Evolutionary conservation across 2,888 invertebrate species (phyloP), one percentile per base, ranked within the genome.

Genomic region (Heliconius ismenius): DNA sequence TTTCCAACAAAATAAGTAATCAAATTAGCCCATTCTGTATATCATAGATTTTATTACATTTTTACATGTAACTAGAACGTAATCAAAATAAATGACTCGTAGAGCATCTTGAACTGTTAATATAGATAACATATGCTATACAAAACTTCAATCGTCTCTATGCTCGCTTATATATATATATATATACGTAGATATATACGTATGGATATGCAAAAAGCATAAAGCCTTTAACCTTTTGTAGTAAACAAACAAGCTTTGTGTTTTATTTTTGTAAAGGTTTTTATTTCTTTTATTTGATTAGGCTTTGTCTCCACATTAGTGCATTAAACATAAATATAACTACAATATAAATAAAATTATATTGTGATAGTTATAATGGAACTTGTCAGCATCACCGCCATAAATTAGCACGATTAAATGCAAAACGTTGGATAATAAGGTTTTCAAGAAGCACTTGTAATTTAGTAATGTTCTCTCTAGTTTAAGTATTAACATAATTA

Each of bases 151-250:
- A 43, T 36, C 54, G 64, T 26, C n/a, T 13, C 68, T 18, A 26
- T 43, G 11, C 11, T 21, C 3, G 24, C n/a, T 6, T 32, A 1
- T 32, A 32, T 32, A 32, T 0, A 69, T 32, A 68, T 21, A 18
- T 54, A 24, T 63, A 18, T 69, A 28, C 13, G 4, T 68, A 32
- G n/a, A 18, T 54, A 24, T 63, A 18, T 69, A 28, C 13, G 4
- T 68, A 32, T n/a, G n/a, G n/a, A n/a, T 63, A 15, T 74, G 70
- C 68, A 70, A 70, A 65, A 64, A 43, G 67, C 49, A 79, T 76
- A 74, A 78, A 73, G 77, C 73, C 73, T 79, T 79, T 79, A 74
- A 79, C 74, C 78, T 76, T 72, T 72, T 32, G 65, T 21, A 43
- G 76, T 75, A 79, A 76, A 78, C 58, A 75, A 79, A 75, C 54